Conservation (phyloP, 1,140 invertebrate genomes). For the Drosophila azteca region DNA sequence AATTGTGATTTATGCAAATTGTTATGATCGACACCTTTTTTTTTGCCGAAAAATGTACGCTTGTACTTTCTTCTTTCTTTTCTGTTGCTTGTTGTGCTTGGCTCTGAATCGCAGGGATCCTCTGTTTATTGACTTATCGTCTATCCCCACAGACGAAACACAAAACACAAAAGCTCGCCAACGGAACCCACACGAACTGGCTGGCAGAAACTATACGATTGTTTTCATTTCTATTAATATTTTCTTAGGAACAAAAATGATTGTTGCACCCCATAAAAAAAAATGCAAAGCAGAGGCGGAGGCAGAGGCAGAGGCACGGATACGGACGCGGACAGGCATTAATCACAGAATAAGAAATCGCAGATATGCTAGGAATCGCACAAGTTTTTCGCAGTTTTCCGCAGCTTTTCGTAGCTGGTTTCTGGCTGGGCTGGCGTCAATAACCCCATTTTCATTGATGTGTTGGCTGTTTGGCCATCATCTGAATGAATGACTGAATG, state of each 20-base stretch:
- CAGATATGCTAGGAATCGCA: slow-evolving; percentile 1
- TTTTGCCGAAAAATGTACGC: slow-evolving; percentile 7
- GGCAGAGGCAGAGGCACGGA: slow-evolving; percentile 6
- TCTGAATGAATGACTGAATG: slow-evolving; percentile 2
- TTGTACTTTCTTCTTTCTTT: slow-evolving; percentile 52
- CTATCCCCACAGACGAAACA: not conserved
- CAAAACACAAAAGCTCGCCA: not conserved
- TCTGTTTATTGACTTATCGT: slow-evolving; percentile 68
- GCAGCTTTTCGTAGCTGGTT: slow-evolving; percentile 24
- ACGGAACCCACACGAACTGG: slow-evolving; percentile 53
- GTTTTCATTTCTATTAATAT: slow-evolving; percentile 81
- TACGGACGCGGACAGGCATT: slow-evolving; percentile 69
- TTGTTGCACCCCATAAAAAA: slow-evolving; percentile 72
- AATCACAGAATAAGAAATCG: slow-evolving; percentile 44
- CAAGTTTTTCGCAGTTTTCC: slow-evolving; percentile 34
- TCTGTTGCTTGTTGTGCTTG: slow-evolving; percentile 52
- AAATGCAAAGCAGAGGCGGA: slow-evolving; percentile 12
- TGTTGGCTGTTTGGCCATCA: slow-evolving; percentile 42
- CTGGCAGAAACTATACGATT: slow-evolving; percentile 31
- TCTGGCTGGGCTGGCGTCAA: slow-evolving; percentile 74
- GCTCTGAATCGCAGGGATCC: slow-evolving; percentile 1
- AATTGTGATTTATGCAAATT: slow-evolving; percentile 82
- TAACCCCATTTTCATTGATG: slow-evolving; percentile 67
- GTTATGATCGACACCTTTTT: slow-evolving; percentile 58
- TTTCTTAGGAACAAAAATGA: slow-evolving; percentile 70